Conservation (phyloP, 2,113 vertebrate genomes). For the Leiothrix lutea region DNA sequence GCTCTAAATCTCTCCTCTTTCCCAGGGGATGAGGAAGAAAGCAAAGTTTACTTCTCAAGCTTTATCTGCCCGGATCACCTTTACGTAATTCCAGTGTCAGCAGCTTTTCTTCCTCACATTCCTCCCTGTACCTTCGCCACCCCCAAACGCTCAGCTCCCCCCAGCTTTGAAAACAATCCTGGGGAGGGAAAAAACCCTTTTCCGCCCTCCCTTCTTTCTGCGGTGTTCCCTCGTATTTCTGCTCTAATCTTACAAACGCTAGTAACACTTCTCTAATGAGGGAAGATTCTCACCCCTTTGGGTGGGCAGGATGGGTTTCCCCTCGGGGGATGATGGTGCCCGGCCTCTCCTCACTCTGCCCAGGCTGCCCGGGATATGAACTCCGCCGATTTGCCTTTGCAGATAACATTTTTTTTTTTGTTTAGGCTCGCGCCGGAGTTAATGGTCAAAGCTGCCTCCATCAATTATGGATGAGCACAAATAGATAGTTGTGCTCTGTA, state of each 20-base stretch:
- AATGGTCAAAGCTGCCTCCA: constrained; percentile 1
- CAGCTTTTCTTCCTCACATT: background rate
- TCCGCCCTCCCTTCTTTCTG: background rate
- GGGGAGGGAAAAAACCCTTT: background rate
- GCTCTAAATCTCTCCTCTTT: background rate
- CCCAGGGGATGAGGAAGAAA: background rate
- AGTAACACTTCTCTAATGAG: background rate
- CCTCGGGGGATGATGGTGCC: accelerated
- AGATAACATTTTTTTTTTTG: background rate
- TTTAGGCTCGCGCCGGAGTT: background rate
- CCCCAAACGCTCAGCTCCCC: background rate
- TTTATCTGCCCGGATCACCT: background rate
- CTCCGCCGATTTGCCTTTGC: background rate
- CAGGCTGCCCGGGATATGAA: background rate
- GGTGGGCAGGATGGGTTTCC: background rate
- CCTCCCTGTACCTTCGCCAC: background rate
- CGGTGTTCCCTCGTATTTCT: background rate
- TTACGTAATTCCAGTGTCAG: accelerated
- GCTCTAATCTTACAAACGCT: background rate
- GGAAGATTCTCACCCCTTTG: background rate
- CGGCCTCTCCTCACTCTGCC: background rate
- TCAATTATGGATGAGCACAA: constrained; percentile 27
- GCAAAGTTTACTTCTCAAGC: background rate
- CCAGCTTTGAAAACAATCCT: background rate
- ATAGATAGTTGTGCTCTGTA: background rate